Percentiles rank a stretch among this genome's conserved stretches.
phyloP scores from a whole-genome alignment of 2,888 invertebrate species.

The Euplexia lucipara region DNA sequence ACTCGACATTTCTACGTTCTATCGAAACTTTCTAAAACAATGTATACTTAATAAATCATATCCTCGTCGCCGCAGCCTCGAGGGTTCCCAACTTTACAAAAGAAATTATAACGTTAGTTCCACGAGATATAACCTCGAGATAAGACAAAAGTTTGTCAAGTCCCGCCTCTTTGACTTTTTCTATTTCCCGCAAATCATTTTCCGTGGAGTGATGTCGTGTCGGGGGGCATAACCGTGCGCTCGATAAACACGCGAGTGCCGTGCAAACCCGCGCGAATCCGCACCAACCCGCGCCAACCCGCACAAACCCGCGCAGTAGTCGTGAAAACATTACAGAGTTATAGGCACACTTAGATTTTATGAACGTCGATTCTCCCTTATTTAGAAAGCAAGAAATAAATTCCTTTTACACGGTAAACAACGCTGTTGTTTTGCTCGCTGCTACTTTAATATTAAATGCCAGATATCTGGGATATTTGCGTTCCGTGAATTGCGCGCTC shows the following conservation, averaged over 20 bases:
- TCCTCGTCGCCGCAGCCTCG: not conserved
- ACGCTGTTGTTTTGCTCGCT: constrained; percentile 45
- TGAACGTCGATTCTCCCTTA: constrained; percentile 60
- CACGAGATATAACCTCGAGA: constrained; percentile 45
- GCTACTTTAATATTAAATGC: constrained; percentile 52
- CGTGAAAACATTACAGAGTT: constrained; percentile 59
- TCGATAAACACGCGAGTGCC: constrained; percentile 54
- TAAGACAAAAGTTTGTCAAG: constrained; percentile 47
- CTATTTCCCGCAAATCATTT: constrained; percentile 46
- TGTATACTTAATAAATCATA: constrained; percentile 26
- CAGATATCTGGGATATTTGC: constrained; percentile 34
- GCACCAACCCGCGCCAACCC: constrained; percentile 23
- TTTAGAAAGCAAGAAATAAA: constrained; percentile 58
- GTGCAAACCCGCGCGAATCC: constrained; percentile 28
- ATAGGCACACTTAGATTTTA: constrained; percentile 59
- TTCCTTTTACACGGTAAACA: constrained; percentile 57
- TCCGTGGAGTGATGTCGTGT: constrained; percentile 49
- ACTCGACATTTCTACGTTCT: constrained; percentile 10
- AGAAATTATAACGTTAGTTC: constrained; percentile 32
- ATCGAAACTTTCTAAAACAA: constrained; percentile 13
- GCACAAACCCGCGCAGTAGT: constrained; percentile 29
- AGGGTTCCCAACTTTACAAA: constrained; percentile 14
- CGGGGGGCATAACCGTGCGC: constrained; percentile 27
- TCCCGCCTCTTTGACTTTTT: constrained; percentile 41
- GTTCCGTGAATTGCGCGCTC: constrained; percentile 38